Evolutionary conservation across 2,113 vertebrate species (phyloP), one percentile per base, ranked within the genome.

Genomic region (Hirundichthys speculiger): DNA sequence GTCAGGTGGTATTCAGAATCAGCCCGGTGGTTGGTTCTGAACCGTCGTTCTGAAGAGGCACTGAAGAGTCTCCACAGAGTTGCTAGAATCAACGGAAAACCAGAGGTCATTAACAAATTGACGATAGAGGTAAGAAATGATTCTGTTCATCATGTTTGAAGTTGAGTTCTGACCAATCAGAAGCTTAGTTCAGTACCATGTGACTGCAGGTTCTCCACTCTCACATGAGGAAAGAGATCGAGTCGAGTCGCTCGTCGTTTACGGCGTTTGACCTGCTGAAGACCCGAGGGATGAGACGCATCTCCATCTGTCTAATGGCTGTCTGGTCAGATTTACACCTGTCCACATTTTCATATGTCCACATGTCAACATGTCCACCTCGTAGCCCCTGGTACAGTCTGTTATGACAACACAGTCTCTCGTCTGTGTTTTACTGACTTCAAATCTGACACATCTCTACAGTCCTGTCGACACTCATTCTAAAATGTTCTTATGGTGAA

Each of bases 1-100:
- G 51, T 45, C 58, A 91, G 91, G 95, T 95, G 94, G 95, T 84
- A 88, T 46, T 75, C 90, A 0, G 95, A 96, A 73, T 97, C 95
- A 0, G 91, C 94, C 0, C 90, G 93, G 0, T 95, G 95, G 94
- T 63, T 94, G 62, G 77, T 95, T 9, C 70, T 92, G 4, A 84
- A 72, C 0, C 89, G 73, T 2, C 89, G 66, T 22, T 73, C 90
- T 1, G 86, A 90, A 0, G 70, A 79, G 0, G 94, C 93, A 0
- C 81, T 96, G 6, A 92, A 71, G 66, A 84, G 75, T 27, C 92
- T 96, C 19, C 90, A 84, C 39, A 83, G 83, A 10, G 94, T 94
- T 10, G 94, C 94, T 69, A 83, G 50, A 25, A 88, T 94, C 3
- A 95, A 96, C 0, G 84, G 94, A 3, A 93, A 85, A 77, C 47